These are phyloP conservation scores for Allygus modestus DNA, from an alignment of 2,888 invertebrate genomes.

Conservation along the genomic window DNA sequence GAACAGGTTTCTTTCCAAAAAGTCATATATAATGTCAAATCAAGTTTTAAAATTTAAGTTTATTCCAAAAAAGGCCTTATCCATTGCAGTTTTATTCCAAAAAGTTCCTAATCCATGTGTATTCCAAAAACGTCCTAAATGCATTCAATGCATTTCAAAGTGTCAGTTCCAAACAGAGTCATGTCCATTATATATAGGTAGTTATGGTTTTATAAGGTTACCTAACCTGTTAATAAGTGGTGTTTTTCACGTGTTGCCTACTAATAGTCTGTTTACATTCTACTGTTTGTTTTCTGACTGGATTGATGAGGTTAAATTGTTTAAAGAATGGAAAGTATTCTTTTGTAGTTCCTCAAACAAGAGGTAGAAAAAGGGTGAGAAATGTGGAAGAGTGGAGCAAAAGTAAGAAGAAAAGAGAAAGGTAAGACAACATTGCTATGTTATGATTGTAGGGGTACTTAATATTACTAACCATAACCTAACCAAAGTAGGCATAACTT, in stretches of 20 bases:
- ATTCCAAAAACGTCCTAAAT: conserved; percentile 20
- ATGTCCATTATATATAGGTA: background rate
- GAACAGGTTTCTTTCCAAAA: conserved; percentile 1
- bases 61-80: background rate
- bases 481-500: no score
- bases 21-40: background rate
- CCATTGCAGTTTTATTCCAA: conserved; percentile 1
- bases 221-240: no score
- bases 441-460: no score
- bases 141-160: background rate
- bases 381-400: no score
- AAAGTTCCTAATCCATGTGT: conserved; percentile 10
- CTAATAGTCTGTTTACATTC: background rate
- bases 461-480: no score
- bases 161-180: background rate
- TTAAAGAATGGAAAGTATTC: no score
- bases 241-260: background rate
- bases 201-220: background rate
- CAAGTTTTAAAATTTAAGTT: background rate
- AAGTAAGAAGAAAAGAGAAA: no score
- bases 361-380: no score
- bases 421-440: no score
- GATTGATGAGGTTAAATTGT: background rate
- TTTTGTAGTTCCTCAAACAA: no score
- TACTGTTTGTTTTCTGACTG: background rate